Evolutionary conservation across 2,888 invertebrate genomes (phyloP).

Genomic region (Galeopsomyia nigrocyanea): DNA sequence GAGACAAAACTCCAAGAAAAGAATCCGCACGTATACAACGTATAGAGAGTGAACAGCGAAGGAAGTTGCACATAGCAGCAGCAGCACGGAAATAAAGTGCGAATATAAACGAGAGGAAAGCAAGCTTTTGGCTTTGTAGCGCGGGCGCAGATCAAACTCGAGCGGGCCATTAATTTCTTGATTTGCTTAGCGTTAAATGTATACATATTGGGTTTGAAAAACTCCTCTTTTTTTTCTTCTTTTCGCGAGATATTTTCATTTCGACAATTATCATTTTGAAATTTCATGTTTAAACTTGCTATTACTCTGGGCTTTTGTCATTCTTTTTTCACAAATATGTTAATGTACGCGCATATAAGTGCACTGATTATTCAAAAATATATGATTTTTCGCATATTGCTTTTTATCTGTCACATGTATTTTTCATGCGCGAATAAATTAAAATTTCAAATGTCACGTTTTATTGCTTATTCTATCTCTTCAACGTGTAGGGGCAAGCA

Average conservation of each 20-base stretch:
- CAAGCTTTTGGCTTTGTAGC: constrained; percentile 38
- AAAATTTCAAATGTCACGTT: constrained; percentile 41
- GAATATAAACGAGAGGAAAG: constrained; percentile 37
- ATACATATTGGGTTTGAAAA: not conserved
- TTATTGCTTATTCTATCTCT: constrained; percentile 28
- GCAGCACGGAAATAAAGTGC: too few species aligned
- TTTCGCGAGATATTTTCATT: not conserved
- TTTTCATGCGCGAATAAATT: constrained; percentile 40
- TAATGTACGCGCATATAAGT: constrained; percentile 1
- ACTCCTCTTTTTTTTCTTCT: constrained; percentile 1
- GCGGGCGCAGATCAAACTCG: constrained; percentile 68
- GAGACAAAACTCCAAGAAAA: too few species aligned
- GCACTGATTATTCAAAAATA: too few species aligned
- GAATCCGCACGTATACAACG: too few species aligned
- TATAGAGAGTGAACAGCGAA: too few species aligned
- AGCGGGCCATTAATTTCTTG: constrained; percentile 64
- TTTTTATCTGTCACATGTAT: constrained; percentile 37
- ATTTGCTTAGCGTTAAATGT: not conserved
- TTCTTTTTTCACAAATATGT: constrained; percentile 4
- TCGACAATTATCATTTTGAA: not conserved
- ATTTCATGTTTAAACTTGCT: too few species aligned
- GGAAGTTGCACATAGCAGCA: too few species aligned
- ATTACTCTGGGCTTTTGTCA: too few species aligned
- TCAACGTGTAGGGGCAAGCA: too few species aligned
- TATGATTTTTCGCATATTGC: constrained; percentile 4